Evolutionary conservation across 2,888 invertebrate species (phyloP), one percentile per base, ranked within the genome.

Genomic region (Acleris literana): DNA sequence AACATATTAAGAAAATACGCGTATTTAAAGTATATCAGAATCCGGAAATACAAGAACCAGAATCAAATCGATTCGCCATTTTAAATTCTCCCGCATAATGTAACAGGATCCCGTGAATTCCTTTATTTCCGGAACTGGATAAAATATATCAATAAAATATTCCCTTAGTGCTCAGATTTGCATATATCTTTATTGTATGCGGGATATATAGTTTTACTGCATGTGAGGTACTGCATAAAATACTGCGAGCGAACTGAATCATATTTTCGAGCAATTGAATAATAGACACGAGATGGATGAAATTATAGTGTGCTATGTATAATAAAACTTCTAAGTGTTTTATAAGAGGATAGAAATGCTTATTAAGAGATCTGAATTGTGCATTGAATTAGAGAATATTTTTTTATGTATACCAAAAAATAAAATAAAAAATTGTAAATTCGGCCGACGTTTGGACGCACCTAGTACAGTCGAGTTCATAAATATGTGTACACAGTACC

Each of bases 101-200:
- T 65, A 49, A 55, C 56, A 51, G 54, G 49, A 64, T 61, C 65
- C 56, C 25, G 55, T 56, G 65, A 52, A 52, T 44, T 61, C 61
- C 46, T 29, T 61, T 39, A 64, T 46, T 64, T 58, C 49, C 57
- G 29, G 39, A 20, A 60, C 33, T 51, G 65, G 56, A 61, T 66
- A 56, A 52, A 61, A 66, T 61, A 66, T 66, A 56, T 66, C 65
- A 66, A 66, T 61, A 61, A 52, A 56, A 66, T 52, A 66, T 56
- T 66, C 65, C 52, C 56, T 20, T 59, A 39, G 52, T 44, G 56
- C 49, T 66, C 46, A 66, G 51, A 66, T 66, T 66, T 66, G 44
- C 55, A 66, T 66, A 52, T 55, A 61, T 66, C 61, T 66, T 52
- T 66, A 66, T 61, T 44, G 59, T 54, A 64, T 54, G 46, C 44